Percentiles rank a stretch among this genome's conserved stretches.
These are phyloP conservation scores for Rhodinocichla rosea DNA, from an alignment of 2,113 vertebrate species.

Conservation along the genomic window DNA sequence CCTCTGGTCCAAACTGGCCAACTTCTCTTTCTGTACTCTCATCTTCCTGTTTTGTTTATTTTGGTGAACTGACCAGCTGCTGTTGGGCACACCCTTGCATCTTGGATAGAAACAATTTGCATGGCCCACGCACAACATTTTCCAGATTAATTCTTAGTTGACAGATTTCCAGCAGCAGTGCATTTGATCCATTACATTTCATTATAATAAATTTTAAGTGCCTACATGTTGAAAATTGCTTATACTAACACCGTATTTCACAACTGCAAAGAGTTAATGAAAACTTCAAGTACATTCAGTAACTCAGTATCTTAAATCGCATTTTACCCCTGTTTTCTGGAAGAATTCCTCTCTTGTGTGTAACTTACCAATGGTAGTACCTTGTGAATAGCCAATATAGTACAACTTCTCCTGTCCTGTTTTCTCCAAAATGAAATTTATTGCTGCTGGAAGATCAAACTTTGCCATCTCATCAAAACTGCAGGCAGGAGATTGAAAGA, in stretches of 20 bases:
- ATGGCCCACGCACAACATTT: not conserved
- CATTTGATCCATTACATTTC: not conserved
- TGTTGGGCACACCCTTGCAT: not conserved
- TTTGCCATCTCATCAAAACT: conserved; percentile 86
- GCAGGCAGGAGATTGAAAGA: not conserved
- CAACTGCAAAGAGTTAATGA: not conserved
- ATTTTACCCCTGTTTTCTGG: not conserved
- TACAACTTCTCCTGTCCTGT: conserved; percentile 78
- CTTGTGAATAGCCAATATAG: conserved; percentile 86
- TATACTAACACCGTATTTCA: not conserved
- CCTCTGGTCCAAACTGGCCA: not conserved
- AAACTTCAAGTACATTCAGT: not conserved
- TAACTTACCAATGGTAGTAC: conserved; percentile 78
- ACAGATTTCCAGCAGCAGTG: not conserved
- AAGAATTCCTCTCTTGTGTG: not conserved
- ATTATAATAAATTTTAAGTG: not conserved
- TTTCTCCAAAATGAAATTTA: conserved; percentile 80
- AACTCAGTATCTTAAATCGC: not conserved
- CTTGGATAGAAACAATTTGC: not conserved
- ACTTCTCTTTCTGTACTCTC: not conserved
- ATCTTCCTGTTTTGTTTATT: conserved; percentile 2
- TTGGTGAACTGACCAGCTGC: not conserved
- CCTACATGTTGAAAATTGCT: not conserved
- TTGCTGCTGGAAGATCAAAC: conserved; percentile 82
- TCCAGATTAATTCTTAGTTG: not conserved